Evolutionary conservation across 2,113 vertebrate species (phyloP).

Genomic region (Fukomys damarensis): DNA sequence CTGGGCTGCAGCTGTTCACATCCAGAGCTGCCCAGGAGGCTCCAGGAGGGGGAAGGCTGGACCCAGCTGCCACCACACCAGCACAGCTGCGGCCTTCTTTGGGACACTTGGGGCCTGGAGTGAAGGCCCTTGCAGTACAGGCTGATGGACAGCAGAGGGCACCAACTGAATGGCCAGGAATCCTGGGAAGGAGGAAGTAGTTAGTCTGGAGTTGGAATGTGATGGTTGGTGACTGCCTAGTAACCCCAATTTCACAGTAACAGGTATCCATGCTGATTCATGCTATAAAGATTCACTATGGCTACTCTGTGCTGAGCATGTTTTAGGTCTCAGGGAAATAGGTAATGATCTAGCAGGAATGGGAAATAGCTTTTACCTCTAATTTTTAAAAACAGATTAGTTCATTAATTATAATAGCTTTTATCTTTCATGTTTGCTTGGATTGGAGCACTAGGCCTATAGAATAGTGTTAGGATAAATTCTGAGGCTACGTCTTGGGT

Average conservation of each 20-base stretch:
- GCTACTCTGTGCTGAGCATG: not conserved
- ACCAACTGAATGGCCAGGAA: constrained; percentile 54
- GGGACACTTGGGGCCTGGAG: not conserved
- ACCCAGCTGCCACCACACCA: no score
- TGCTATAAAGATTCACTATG: not conserved
- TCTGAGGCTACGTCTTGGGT: not conserved
- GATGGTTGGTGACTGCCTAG: constrained; percentile 12
- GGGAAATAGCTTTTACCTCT: not conserved
- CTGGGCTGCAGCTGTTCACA: not conserved
- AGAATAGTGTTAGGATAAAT: not conserved
- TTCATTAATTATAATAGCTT: not conserved
- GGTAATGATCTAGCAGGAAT: not conserved
- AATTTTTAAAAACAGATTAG: not conserved
- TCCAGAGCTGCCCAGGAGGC: not conserved
- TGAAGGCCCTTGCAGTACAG: constrained; percentile 22
- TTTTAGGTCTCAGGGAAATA: not conserved
- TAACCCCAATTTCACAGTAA: not conserved
- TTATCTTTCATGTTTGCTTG: constrained; percentile 10
- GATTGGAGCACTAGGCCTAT: not conserved
- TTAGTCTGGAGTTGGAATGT: constrained; percentile 18
- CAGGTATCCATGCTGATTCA: not conserved
- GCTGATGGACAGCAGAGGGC: constrained; percentile 66
- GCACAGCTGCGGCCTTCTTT: not conserved
- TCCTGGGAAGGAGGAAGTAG: constrained; percentile 72
- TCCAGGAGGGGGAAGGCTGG: not conserved